These are phyloP conservation scores for Bryconaethiops microstoma DNA, from an alignment of 2,797 vertebrate species.

Conservation along the genomic window DNA sequence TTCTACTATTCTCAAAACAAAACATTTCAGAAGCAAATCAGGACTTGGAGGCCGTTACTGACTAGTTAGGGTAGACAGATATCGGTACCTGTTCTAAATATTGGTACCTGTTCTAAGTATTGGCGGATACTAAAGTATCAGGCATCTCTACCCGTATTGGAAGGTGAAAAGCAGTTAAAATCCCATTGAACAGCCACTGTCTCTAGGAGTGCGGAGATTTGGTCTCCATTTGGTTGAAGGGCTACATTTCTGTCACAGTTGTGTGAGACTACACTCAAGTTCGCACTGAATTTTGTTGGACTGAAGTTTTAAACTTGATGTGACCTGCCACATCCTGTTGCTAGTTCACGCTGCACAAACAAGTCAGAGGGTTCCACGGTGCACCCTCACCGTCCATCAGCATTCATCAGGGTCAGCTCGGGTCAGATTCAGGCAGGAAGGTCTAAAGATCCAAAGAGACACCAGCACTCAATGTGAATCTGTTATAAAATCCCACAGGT, in stretches of 20 bases:
- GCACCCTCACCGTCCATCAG: neutral
- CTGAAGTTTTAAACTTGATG: neutral
- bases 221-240: neutral
- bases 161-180: too few relatives aligned
- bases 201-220: neutral
- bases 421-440: neutral
- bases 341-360: neutral
- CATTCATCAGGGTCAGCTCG: neutral
- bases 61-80: too few relatives aligned
- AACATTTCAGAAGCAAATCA: too few relatives aligned
- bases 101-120: too few relatives aligned
- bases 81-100: too few relatives aligned
- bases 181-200: neutral
- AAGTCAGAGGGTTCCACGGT: neutral
- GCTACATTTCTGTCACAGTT: neutral
- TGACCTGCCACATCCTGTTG: neutral
- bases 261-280: neutral
- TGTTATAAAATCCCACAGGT: neutral
- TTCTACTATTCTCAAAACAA: too few relatives aligned
- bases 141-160: too few relatives aligned
- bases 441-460: neutral
- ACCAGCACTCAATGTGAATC: neutral
- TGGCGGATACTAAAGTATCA: too few relatives aligned
- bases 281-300: neutral
- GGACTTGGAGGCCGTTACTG: too few relatives aligned